Percentiles rank a stretch among this genome's conserved stretches.
These are phyloP conservation scores for Acanthurus lineatus DNA, from an alignment of 2,797 vertebrate genomes.

Conservation along the genomic window DNA sequence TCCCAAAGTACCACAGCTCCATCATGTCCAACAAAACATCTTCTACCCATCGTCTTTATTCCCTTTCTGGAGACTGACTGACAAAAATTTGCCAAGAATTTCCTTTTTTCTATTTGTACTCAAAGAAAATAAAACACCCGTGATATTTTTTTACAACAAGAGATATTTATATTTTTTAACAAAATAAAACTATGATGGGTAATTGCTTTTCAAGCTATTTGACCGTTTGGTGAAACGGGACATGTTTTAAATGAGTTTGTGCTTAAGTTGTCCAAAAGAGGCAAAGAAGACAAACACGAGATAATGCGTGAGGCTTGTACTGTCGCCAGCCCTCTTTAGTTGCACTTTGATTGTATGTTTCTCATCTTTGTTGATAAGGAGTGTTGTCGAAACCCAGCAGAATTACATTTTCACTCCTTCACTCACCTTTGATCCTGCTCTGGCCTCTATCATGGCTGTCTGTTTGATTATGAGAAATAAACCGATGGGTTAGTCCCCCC, in stretches of 20 bases:
- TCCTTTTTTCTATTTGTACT: slow-evolving; percentile 82
- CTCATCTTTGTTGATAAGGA: slow-evolving; percentile 40
- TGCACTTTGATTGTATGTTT: slow-evolving; percentile 83
- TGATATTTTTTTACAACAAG: slow-evolving; percentile 88
- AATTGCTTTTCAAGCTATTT: slow-evolving; percentile 72
- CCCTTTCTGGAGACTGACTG: slow-evolving; percentile 65
- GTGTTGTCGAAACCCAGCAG: slow-evolving; percentile 65
- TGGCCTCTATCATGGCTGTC: slow-evolving; percentile 45
- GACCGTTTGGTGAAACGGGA: slow-evolving; percentile 53
- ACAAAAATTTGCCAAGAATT: slow-evolving; percentile 73
- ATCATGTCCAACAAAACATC: slow-evolving; percentile 40
- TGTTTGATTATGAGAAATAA: slow-evolving; percentile 82
- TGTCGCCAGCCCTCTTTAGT: slow-evolving; percentile 59
- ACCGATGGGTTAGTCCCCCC: slow-evolving; percentile 77
- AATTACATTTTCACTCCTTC: slow-evolving; percentile 57
- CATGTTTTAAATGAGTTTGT: slow-evolving; percentile 26
- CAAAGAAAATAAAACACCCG: slow-evolving; percentile 75
- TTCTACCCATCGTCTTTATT: slow-evolving; percentile 43
- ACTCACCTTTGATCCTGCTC: slow-evolving; percentile 41
- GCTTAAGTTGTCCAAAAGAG: slow-evolving; percentile 51
- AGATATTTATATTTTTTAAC: slow-evolving; percentile 90
- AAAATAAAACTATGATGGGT: slow-evolving; percentile 68
- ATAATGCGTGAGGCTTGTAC: slow-evolving; percentile 29
- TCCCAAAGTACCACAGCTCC: slow-evolving; percentile 72
- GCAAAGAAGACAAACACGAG: slow-evolving; percentile 46